These are phyloP conservation scores for Heptranchias perlo DNA, from an alignment of 2,113 vertebrate species.

Conservation along the genomic window DNA sequence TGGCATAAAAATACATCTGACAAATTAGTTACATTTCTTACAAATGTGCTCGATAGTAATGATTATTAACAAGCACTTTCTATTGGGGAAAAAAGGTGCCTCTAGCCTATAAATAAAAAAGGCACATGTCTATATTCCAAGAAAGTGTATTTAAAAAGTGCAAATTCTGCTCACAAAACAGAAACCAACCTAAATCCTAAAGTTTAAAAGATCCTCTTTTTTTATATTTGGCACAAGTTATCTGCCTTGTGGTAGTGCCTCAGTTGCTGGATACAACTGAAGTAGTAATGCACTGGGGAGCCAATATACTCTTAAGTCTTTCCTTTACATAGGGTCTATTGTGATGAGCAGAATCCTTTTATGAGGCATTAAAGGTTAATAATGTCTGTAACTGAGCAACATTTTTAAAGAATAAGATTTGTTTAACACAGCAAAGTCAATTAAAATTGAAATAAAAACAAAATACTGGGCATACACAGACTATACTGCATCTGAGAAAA, in stretches of 20 bases:
- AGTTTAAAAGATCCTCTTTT: neutral
- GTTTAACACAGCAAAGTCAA: neutral
- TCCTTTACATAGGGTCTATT: neutral
- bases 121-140: neutral
- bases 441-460: conserved; percentile 1
- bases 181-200: neutral
- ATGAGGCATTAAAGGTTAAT: neutral
- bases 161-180: neutral
- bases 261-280: neutral
- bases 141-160: neutral
- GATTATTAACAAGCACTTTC: neutral
- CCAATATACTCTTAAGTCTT: neutral
- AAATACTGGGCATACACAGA: neutral
- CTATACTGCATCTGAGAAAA: neutral
- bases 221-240: neutral
- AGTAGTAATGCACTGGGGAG: neutral
- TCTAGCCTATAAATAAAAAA: neutral
- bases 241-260: neutral
- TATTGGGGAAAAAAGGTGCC: neutral
- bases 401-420: neutral
- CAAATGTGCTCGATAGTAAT: neutral
- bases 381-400: neutral
- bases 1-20: neutral
- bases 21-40: neutral
- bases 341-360: neutral